Percentiles rank a stretch among this genome's conserved stretches.
Evolutionary conservation across 2,888 invertebrate species (phyloP).

Genomic region (Tetropium fuscum): DNA sequence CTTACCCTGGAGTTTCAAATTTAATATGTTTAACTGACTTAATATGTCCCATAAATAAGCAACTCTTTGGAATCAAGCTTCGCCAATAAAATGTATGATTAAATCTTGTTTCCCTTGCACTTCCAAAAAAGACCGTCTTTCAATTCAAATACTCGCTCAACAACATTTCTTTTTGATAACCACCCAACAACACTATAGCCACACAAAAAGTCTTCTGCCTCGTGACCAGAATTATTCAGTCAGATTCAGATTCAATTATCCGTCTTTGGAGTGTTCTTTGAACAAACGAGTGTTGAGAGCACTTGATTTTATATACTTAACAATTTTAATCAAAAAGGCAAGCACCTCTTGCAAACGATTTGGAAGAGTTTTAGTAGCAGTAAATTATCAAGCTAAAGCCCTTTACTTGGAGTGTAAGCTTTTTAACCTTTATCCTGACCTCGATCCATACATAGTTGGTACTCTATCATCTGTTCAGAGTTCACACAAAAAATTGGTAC

Average conservation of each 20-base stretch:
- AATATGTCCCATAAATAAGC: too few species aligned
- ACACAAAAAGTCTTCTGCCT: constrained; percentile 32
- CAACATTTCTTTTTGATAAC: constrained; percentile 36
- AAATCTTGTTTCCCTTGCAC: not conserved
- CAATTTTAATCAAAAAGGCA: constrained; percentile 20
- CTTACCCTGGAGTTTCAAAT: constrained; percentile 1
- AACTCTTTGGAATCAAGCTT: constrained; percentile 14
- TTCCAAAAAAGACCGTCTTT: constrained; percentile 10
- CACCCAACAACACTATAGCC: constrained; percentile 34
- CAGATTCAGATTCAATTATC: too few species aligned
- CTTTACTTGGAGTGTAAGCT: constrained; percentile 15
- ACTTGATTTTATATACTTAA: constrained; percentile 27
- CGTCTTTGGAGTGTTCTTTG: constrained; percentile 12
- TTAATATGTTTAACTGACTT: constrained; percentile 5
- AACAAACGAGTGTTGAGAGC: constrained; percentile 28
- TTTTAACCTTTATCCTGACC: constrained; percentile 23
- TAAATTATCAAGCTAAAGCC: not conserved
- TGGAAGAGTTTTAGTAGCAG: not conserved
- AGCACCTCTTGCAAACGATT: constrained; percentile 32
- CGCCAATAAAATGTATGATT: constrained; percentile 5
- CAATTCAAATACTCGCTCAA: constrained; percentile 20
- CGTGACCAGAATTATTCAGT: constrained; percentile 31
- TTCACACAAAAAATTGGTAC: not conserved
- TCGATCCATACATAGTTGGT: constrained; percentile 29
- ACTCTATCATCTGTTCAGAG: not conserved